Percentiles rank a stretch among this genome's conserved stretches.
Evolutionary conservation across 2,113 vertebrate species (phyloP).

Genomic region (Vidua chalybeata): DNA sequence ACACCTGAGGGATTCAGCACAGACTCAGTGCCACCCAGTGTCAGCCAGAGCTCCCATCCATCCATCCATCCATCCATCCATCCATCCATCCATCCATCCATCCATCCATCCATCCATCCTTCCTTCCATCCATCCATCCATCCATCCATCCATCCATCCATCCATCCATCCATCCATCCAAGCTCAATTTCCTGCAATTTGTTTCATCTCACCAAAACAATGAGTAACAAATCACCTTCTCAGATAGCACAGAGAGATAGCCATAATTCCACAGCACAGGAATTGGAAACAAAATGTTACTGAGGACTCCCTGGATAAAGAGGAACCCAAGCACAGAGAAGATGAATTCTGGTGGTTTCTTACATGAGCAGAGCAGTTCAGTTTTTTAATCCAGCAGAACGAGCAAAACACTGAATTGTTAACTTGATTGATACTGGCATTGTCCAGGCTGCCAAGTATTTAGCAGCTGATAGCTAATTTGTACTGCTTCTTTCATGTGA

Average conservation of each 20-base stretch:
- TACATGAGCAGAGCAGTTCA: neutral
- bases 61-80: neutral
- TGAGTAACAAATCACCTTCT: neutral
- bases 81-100: neutral
- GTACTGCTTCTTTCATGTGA: constrained; percentile 9
- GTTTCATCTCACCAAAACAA: neutral
- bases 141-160: neutral
- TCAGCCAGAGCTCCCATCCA: neutral
- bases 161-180: neutral
- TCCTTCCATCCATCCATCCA: neutral
- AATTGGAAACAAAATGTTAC: neutral
- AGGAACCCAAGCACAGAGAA: neutral
- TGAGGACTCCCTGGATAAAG: neutral
- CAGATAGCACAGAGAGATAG: neutral
- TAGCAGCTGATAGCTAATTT: constrained; percentile 22
- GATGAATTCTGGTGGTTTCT: neutral
- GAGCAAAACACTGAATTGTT: neutral
- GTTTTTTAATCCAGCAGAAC: neutral
- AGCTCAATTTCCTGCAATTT: neutral
- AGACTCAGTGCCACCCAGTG: neutral
- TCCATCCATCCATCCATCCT: neutral
- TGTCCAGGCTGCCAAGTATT: neutral
- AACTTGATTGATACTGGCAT: neutral
- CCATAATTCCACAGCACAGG: neutral
- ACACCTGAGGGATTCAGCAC: neutral